Conservation (phyloP, 2,797 vertebrate species). For the Periophthalmus magnuspinnatus region DNA sequence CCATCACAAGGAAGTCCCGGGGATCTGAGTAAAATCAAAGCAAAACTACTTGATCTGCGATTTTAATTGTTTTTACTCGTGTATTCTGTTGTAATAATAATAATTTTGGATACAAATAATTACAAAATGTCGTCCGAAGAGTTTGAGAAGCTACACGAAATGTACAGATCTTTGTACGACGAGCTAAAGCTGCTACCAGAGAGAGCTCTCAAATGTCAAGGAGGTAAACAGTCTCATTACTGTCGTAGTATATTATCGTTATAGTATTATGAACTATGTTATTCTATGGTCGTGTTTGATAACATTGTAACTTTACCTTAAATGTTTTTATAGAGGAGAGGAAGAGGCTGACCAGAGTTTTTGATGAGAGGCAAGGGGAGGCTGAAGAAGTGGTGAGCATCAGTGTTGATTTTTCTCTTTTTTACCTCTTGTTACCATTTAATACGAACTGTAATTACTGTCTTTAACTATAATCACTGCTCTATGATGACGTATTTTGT, state of each 20-base stretch:
- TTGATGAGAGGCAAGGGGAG: constrained; percentile 91
- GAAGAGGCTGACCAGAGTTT: constrained; percentile 87
- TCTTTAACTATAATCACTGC: too few species aligned
- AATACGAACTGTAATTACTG: too few species aligned
- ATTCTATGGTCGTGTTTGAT: not conserved
- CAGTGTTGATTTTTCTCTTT: not conserved
- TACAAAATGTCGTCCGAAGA: constrained; percentile 86
- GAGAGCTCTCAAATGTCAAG: constrained; percentile 67
- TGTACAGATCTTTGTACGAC: constrained; percentile 82
- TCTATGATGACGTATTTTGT: too few species aligned
- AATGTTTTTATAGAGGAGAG: constrained; percentile 84
- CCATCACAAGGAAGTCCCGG: constrained; percentile 62
- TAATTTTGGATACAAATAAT: not conserved
- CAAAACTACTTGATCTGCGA: constrained; percentile 1
- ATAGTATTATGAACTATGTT: too few species aligned
- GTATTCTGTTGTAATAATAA: not conserved
- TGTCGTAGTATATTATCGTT: too few species aligned
- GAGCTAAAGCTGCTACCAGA: constrained; percentile 82
- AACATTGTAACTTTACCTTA: not conserved
- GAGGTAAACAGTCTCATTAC: constrained; percentile 72
- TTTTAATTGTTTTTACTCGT: too few species aligned
- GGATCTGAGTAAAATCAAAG: constrained; percentile 51
- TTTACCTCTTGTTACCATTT: not conserved
- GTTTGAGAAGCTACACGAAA: constrained; percentile 91
- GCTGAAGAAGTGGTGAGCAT: constrained; percentile 90